Conservation (phyloP, 2,888 invertebrate species). For the Chorisops tibialis region DNA sequence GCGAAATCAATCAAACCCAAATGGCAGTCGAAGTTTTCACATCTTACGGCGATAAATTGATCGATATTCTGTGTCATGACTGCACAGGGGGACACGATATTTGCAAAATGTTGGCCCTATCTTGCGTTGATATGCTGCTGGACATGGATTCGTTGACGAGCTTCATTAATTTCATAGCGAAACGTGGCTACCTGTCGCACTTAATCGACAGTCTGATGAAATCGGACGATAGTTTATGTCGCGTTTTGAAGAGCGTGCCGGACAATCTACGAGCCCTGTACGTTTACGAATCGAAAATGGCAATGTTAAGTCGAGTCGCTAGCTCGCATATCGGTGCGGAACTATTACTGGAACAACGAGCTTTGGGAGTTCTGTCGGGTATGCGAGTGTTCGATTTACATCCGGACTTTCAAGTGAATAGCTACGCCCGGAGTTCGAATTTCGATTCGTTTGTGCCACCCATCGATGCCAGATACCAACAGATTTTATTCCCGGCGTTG, state of each 20-base stretch:
- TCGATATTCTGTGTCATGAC: slow-evolving; percentile 80
- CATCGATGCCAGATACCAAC: slow-evolving; percentile 70
- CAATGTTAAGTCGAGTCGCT: slow-evolving; percentile 69
- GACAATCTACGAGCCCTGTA: slow-evolving; percentile 73
- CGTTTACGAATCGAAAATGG: slow-evolving; percentile 85
- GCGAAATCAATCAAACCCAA: slow-evolving; percentile 38
- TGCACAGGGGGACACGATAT: slow-evolving; percentile 86
- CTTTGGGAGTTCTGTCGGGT: slow-evolving; percentile 61
- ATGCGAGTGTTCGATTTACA: slow-evolving; percentile 70
- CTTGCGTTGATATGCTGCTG: slow-evolving; percentile 75
- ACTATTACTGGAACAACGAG: slow-evolving; percentile 59
- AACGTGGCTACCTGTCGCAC: slow-evolving; percentile 72
- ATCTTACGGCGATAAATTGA: slow-evolving; percentile 75
- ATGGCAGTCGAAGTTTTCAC: slow-evolving; percentile 62
- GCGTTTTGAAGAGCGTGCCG: slow-evolving; percentile 64
- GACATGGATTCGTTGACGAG: slow-evolving; percentile 68
- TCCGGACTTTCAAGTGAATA: slow-evolving; percentile 60
- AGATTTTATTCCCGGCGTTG: slow-evolving; percentile 77
- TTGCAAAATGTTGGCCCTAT: slow-evolving; percentile 82
- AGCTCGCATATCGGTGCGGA: slow-evolving; percentile 65
- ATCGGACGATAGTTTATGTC: slow-evolving; percentile 65
- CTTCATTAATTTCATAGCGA: slow-evolving; percentile 62
- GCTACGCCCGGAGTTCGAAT: slow-evolving; percentile 37
- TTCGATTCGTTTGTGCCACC: slow-evolving; percentile 58
- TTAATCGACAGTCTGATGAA: slow-evolving; percentile 76